Conservation (phyloP, 53 echinoderm and acorn worm genomes). For the Antedon mediterranea region DNA sequence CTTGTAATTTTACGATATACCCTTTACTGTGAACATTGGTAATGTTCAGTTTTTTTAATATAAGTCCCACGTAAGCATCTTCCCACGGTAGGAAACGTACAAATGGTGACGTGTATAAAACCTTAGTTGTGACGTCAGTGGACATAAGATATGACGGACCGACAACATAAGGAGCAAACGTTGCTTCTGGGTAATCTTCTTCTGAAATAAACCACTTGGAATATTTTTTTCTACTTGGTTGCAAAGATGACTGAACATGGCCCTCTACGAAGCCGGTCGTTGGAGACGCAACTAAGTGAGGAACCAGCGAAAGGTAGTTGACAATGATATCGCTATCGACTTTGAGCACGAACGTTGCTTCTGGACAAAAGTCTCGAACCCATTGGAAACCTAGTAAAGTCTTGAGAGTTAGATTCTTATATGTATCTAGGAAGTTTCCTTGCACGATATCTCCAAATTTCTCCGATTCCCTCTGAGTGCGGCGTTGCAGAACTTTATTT, state of each 20-base stretch:
- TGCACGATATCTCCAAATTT: constrained; percentile 26
- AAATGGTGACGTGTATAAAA: constrained; percentile 18
- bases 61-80: constrained; percentile 28
- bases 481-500: not conserved
- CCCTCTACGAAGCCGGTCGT: not conserved
- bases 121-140: constrained; percentile 7
- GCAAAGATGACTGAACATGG: not conserved
- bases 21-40: constrained; percentile 13
- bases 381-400: constrained; percentile 30
- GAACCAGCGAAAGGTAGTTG: constrained; percentile 13
- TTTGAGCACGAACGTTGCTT: constrained; percentile 9
- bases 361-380: constrained; percentile 11
- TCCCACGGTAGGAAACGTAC: constrained; percentile 39
- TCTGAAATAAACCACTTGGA: constrained; percentile 29
- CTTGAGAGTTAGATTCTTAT: constrained; percentile 25
- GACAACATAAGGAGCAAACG: constrained; percentile 28
- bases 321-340: constrained; percentile 32
- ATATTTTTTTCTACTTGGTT: not conserved
- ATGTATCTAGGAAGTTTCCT: constrained; percentile 26
- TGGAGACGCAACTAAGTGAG: constrained; percentile 4
- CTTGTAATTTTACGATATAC: not conserved
- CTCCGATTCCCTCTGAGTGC: not conserved
- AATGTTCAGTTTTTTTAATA: constrained; percentile 19
- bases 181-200: constrained; percentile 26
- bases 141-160: constrained; percentile 34